Base-by-base conservation (phyloP, 2,888 invertebrate species). In the Pristionchus mayeri region DNA sequence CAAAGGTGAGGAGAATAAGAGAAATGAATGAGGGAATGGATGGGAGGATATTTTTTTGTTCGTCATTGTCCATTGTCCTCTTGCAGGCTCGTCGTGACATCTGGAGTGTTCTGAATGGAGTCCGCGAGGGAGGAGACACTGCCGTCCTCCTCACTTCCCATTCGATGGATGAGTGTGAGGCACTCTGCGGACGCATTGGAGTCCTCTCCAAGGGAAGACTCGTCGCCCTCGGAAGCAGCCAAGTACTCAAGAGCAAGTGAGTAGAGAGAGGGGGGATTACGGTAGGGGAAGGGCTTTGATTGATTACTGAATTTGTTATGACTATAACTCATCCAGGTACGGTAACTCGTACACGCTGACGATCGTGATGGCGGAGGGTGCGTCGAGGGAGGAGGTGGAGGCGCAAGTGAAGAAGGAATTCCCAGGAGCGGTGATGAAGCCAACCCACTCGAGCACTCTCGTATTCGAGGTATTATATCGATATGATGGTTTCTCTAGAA, bases 31-130 rank as follows among this genome's bases (percentile, higher is more conserved):
- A n/a, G 57, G 9, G 24, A 57, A 9, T 44, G 24, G 27, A 13
- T 6, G 27, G 11, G 11, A 30, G 27, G 11, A 60, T 78, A 40
- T 24, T 2, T 57, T 24, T 57, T 44, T 44, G 44, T 44, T 44
- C n/a, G n/a, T 44, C 44, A 6, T 44, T 44, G 44, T 54, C n/a
- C 52, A 60, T 34, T 78, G 18, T 37, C 1, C 60, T 50, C 13
- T 48, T 0, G 2, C 6, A 89, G 86, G 95, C 96, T 0, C 94
- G 96, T 88, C 91, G 95, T 71, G 95, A 95, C 90, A 92, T 95
- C 63, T 95, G 95, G 90, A 86, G 86, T 48, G 75, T 90, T 71
- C 54, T 90, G n/a, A 76, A 85, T 18, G 87, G 86, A 54, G 86
- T 87, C n/a, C 75, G 89, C 16, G 87, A 89, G 6, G 71, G 71